A percentile compares a stretch with the other conserved stretches of the same genome.
Evolutionary conservation across 2,888 invertebrate species (phyloP).

Genomic region (Monoplex corrugatus): DNA sequence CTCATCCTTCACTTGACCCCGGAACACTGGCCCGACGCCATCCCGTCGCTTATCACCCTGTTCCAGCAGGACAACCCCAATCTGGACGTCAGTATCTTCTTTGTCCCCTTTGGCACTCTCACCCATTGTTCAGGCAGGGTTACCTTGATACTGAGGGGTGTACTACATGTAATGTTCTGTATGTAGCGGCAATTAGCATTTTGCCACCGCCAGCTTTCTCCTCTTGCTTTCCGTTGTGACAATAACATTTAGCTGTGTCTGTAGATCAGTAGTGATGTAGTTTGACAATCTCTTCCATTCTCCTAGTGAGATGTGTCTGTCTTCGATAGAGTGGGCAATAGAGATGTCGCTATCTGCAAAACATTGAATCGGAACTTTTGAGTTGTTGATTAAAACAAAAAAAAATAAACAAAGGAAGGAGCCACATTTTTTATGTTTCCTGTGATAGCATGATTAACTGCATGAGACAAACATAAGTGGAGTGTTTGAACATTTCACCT

Average conservation of each 20-base stretch:
- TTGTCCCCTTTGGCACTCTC: slow-evolving; percentile 36
- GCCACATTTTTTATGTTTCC: background rate
- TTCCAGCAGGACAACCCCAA: slow-evolving; percentile 85
- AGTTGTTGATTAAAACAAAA: background rate
- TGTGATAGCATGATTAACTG: slow-evolving; percentile 42
- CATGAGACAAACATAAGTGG: slow-evolving; percentile 34
- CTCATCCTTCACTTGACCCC: slow-evolving; percentile 89
- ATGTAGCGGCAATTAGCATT: slow-evolving; percentile 36
- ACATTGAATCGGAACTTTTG: background rate
- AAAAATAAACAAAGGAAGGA: background rate
- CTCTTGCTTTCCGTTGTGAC: slow-evolving; percentile 31
- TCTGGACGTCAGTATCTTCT: slow-evolving; percentile 82
- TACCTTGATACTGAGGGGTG: slow-evolving; percentile 24
- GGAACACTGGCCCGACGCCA: slow-evolving; percentile 86
- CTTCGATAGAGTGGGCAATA: background rate
- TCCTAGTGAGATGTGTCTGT: slow-evolving; percentile 5
- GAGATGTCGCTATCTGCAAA: background rate
- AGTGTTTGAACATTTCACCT: slow-evolving; percentile 30
- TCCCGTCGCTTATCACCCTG: slow-evolving; percentile 88
- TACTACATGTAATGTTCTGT: slow-evolving; percentile 34
- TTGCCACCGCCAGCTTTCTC: slow-evolving; percentile 43
- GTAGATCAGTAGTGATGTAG: slow-evolving; percentile 18
- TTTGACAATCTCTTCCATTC: slow-evolving; percentile 17
- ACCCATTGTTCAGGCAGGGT: slow-evolving; percentile 31
- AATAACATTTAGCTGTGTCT: slow-evolving; percentile 40